These are phyloP conservation scores for Gerris lacustris DNA, from an alignment of 2,888 invertebrate genomes.

Conservation along the genomic window DNA sequence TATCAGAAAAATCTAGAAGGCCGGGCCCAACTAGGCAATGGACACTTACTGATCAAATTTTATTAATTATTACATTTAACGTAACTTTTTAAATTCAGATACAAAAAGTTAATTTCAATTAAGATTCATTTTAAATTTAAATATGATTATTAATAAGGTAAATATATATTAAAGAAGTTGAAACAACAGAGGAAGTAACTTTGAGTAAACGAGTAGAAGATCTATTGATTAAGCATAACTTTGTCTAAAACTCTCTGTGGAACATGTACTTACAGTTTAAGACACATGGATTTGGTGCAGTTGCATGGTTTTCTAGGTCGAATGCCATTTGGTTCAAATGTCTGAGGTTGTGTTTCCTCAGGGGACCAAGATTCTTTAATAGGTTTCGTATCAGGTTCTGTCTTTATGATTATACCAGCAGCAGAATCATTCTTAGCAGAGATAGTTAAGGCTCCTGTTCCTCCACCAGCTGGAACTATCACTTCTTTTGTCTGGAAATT, in stretches of 20 bases:
- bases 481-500: neutral
- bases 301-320: constrained; percentile 90
- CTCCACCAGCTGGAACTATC: neutral
- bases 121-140: too few relatives aligned
- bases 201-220: too few relatives aligned
- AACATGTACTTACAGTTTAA: constrained; percentile 62
- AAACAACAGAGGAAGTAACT: too few relatives aligned
- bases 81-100: neutral
- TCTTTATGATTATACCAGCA: neutral
- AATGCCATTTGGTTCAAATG: constrained; percentile 42
- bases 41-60: neutral
- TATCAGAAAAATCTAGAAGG: too few relatives aligned
- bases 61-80: neutral
- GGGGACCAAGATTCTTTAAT: neutral
- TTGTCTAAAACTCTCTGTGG: too few relatives aligned
- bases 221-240: too few relatives aligned
- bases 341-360: neutral
- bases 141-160: too few relatives aligned
- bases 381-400: neutral
- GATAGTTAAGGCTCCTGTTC: neutral
- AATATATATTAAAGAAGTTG: too few relatives aligned
- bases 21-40: too few relatives aligned
- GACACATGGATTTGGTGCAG: constrained; percentile 95
- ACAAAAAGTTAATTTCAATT: neutral
- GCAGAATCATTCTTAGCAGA: neutral